Conservation (phyloP, 2,113 vertebrate genomes). For the Lathamus discolor region DNA sequence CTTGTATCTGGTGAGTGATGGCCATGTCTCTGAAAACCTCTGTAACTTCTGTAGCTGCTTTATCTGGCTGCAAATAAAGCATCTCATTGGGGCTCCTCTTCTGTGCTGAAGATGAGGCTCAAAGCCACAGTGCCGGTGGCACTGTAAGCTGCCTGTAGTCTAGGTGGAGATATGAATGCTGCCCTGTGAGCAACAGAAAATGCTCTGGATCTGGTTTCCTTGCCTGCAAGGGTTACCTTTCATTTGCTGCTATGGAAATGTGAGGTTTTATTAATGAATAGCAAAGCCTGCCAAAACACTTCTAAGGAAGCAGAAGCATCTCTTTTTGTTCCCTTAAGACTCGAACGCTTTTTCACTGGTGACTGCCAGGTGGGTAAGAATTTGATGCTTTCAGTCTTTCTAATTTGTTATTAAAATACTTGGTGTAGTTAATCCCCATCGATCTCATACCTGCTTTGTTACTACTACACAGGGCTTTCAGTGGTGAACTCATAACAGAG, state of each 20-base stretch:
- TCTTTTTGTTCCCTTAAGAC: background rate
- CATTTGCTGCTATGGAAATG: slow-evolving; percentile 14
- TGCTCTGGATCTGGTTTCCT: background rate
- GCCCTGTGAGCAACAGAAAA: background rate
- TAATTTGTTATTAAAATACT: background rate
- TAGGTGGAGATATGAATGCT: background rate
- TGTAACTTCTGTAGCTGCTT: background rate
- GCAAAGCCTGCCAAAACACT: slow-evolving; percentile 2
- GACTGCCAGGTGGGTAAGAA: background rate
- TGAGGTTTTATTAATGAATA: background rate
- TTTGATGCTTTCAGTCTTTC: background rate
- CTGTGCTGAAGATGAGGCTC: background rate
- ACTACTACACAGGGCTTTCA: background rate
- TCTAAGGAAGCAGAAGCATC: background rate
- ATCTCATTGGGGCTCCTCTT: background rate
- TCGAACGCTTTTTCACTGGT: background rate
- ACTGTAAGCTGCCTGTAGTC: background rate
- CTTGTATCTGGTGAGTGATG: slow-evolving; percentile 88
- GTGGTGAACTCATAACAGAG: rapidly evolving
- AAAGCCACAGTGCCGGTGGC: background rate
- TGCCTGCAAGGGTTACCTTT: background rate
- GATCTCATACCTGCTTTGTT: background rate
- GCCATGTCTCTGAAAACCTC: rapidly evolving
- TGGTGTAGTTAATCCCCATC: rapidly evolving
- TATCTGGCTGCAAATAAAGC: background rate